These are phyloP conservation scores for Drosophila neocordata DNA, from an alignment of 1,140 invertebrate genomes.

Conservation along the genomic window DNA sequence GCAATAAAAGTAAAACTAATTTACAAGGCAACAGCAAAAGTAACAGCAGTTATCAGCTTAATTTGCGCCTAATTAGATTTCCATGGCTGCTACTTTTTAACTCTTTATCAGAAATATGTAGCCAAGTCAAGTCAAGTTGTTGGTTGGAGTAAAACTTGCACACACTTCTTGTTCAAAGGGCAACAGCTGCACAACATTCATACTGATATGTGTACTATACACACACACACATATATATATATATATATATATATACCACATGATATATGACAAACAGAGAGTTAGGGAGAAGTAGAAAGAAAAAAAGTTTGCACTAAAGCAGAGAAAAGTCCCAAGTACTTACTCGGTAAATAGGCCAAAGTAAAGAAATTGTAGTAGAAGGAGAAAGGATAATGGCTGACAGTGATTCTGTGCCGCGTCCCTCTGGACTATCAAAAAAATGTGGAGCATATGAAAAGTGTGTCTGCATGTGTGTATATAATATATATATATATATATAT, in stretches of 20 bases:
- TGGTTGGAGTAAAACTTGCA: conserved; percentile 20
- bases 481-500: no score
- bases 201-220: neutral
- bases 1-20: conserved; percentile 56
- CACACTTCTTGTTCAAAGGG: neutral
- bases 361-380: conserved; percentile 16
- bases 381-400: conserved; percentile 24
- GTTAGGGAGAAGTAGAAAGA: neutral
- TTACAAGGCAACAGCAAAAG: conserved; percentile 26
- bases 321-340: conserved; percentile 22
- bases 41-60: conserved; percentile 45
- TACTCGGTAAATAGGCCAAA: conserved; percentile 46
- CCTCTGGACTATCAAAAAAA: conserved; percentile 7
- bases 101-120: conserved; percentile 9
- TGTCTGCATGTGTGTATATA: neutral
- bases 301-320: conserved; percentile 5
- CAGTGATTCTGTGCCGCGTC: neutral
- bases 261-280: neutral
- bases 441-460: conserved; percentile 46
- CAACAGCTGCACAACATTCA: conserved; percentile 4
- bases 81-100: conserved; percentile 13
- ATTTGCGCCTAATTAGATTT: conserved; percentile 55
- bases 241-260: neutral
- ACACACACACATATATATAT: neutral
- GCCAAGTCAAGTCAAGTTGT: conserved; percentile 4